A percentile compares a stretch with the other conserved stretches of the same genome.
These are phyloP conservation scores for Plutella xylostella DNA, from an alignment of 2,888 invertebrate genomes.

Conservation along the genomic window DNA sequence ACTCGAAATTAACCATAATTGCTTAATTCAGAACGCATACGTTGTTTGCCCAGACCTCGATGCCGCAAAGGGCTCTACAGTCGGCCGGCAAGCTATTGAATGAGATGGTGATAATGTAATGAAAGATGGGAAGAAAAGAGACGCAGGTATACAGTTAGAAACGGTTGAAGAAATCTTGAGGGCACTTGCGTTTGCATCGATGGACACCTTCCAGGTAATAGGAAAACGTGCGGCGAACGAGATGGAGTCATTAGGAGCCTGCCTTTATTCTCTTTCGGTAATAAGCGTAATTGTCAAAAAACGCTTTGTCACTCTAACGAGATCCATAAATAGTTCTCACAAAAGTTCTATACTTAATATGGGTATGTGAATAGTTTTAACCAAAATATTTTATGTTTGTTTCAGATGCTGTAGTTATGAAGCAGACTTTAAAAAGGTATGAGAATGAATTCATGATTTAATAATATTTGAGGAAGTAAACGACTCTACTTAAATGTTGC, in stretches of 20 bases:
- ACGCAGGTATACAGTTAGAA: conserved; percentile 23
- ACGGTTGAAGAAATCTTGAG: neutral
- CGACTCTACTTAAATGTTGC: too few species aligned
- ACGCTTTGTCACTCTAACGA: conserved; percentile 27
- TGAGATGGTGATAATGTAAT: conserved; percentile 4
- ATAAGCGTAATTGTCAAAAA: conserved; percentile 29
- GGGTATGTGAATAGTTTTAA: conserved; percentile 2
- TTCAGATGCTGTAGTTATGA: conserved; percentile 9
- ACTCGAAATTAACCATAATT: conserved; percentile 69
- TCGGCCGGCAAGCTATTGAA: conserved; percentile 7
- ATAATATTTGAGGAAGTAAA: too few species aligned
- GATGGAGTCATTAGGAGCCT: conserved; percentile 44
- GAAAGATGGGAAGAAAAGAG: conserved; percentile 25
- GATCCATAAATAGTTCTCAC: too few species aligned
- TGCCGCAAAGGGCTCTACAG: conserved; percentile 34
- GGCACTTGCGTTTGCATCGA: conserved; percentile 22
- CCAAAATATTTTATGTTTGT: conserved; percentile 8
- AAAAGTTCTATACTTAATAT: too few species aligned
- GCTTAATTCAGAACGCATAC: conserved; percentile 62
- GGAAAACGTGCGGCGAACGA: conserved; percentile 52
- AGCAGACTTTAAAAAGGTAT: conserved; percentile 2
- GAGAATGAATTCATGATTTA: too few species aligned
- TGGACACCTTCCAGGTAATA: conserved; percentile 51
- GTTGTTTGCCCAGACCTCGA: conserved; percentile 46
- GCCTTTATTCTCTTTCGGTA: conserved; percentile 41